Base-by-base conservation (phyloP, 2,113 vertebrate genomes). In the Tor tambroides region DNA sequence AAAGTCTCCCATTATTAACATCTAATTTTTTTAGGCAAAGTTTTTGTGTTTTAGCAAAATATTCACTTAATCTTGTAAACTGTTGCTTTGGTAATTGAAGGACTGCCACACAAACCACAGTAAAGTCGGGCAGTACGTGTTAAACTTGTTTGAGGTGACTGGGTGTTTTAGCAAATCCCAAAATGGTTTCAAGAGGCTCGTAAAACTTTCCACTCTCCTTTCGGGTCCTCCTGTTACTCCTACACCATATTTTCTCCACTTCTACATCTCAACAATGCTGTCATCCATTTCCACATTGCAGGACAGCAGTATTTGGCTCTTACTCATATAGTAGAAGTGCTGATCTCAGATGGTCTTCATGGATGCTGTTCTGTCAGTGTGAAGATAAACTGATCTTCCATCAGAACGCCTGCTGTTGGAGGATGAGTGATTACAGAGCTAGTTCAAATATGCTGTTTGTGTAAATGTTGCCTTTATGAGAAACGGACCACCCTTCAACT, bases 401-500 rank as follows among this genome's bases (percentile, higher is more conserved):
- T 76, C 74, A 76, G 23, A 43, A 43, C 6, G 6, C 41, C 14
- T 76, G 74, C 74, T 14, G 12, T 51, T 77, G 46, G 43, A 30
- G 43, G 41, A 51, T 51, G 41, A 78, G 15, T 11, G 75, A 78
- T 78, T 28, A 30, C 15, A 35, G 19, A 11, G 32, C 21, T 56
- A 32, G 8, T 80, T 80, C 30, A 78, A 21, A 19, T 78, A 54
- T 78, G 46, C 26, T 1, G n/a, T 78, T 28, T 30, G 26, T 78
- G 43, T 78, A 30, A 78, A 54, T 59, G 49, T 59, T 80, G 30
- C 51, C 77, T 80, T 80, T 59, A 80, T 23, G 10, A 38, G 77
- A 30, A 56, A 80, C 2, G 2, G 19, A 21, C 30, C 2, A 32
- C 59, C 51, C 51, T 5, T 79, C 30, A 79, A 21, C 51, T 51